phyloP scores from a whole-genome alignment of 30 jellyfish, hydroid and myxozoan genomes.

The Aurelia coerulea region DNA sequence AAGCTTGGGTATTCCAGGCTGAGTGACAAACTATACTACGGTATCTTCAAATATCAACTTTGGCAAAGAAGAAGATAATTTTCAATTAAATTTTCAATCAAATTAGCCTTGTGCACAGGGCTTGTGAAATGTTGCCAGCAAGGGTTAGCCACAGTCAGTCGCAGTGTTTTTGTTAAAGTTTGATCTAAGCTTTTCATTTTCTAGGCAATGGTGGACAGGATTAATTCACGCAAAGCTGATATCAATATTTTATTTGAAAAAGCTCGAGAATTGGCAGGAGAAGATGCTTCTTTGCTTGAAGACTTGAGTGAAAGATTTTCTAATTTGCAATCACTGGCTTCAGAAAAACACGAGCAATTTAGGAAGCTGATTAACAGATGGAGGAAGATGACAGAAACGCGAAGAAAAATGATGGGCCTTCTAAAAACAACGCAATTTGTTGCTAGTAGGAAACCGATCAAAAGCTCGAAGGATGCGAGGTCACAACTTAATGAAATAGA shows the following conservation, averaged over 20 bases:
- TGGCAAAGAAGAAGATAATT: too few species aligned
- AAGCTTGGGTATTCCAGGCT: too few species aligned
- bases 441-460: conserved; percentile 32
- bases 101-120: too few species aligned
- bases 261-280: conserved; percentile 74
- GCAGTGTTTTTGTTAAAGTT: neutral
- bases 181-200: neutral
- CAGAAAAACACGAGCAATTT: conserved; percentile 64
- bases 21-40: too few species aligned
- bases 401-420: conserved; percentile 73
- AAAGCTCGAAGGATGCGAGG: conserved; percentile 72
- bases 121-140: too few species aligned
- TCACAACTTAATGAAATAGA: conserved; percentile 37
- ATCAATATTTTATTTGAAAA: conserved; percentile 60
- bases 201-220: conserved; percentile 76
- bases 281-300: conserved; percentile 53
- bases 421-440: conserved; percentile 62
- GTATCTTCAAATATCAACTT: too few species aligned
- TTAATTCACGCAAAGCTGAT: conserved; percentile 72
- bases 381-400: conserved; percentile 71
- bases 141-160: too few species aligned
- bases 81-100: too few species aligned
- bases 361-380: conserved; percentile 53
- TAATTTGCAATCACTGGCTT: conserved; percentile 62
- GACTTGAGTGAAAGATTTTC: conserved; percentile 74